phyloP scores from a whole-genome alignment of 2,113 vertebrate species.

The Melanocharis versteri region DNA sequence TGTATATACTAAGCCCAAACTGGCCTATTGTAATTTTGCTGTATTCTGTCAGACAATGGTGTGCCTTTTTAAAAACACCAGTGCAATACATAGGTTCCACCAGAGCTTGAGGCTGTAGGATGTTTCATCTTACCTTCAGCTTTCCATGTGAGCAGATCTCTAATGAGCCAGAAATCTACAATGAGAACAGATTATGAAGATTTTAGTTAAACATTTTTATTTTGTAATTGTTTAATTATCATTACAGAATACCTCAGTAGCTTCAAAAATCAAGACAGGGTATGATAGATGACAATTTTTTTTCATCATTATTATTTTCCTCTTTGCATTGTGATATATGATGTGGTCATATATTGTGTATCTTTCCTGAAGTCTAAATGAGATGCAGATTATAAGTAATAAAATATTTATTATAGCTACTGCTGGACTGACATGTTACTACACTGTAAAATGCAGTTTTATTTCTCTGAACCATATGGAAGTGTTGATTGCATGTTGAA shows the following conservation, averaged over 20 bases:
- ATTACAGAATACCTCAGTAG: background rate
- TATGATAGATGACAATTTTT: background rate
- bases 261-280: background rate
- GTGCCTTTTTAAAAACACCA: background rate
- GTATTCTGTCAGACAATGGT: background rate
- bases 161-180: conserved; percentile 14
- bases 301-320: background rate
- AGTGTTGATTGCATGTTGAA: background rate
- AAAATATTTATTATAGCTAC: background rate
- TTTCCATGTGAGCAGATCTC: background rate
- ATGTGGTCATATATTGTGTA: background rate
- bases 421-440: background rate
- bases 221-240: background rate
- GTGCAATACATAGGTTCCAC: background rate
- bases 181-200: background rate
- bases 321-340: background rate
- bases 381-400: background rate
- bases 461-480: background rate
- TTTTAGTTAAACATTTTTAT: background rate
- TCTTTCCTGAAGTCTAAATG: background rate
- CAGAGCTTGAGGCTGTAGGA: background rate
- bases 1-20: background rate
- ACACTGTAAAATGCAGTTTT: background rate
- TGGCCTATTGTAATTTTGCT: background rate
- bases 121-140: conserved; percentile 46